A percentile compares a stretch with the other conserved stretches of the same genome.
These are phyloP conservation scores for Nymphicus hollandicus DNA, from an alignment of 2,113 vertebrate species.

Conservation along the genomic window DNA sequence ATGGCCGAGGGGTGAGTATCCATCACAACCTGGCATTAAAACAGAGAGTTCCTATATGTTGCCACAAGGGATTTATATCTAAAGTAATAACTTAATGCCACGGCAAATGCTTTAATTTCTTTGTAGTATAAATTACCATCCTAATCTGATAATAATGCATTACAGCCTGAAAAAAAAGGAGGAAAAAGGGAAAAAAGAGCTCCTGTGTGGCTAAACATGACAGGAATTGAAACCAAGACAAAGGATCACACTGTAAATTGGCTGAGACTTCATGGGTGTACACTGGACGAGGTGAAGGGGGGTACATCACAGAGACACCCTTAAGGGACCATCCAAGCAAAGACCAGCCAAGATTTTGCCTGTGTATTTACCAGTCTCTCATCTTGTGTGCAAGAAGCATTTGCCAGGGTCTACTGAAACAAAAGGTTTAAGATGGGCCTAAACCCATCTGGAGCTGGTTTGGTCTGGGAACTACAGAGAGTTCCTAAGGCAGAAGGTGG, in stretches of 20 bases:
- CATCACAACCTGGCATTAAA: neutral
- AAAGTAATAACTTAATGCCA: constrained; percentile 14
- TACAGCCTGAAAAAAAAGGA: neutral
- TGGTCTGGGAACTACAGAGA: neutral
- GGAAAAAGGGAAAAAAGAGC: neutral
- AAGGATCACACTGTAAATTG: neutral
- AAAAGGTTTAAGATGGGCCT: neutral
- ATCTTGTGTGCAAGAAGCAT: neutral
- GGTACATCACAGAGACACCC: neutral
- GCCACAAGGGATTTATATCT: constrained; percentile 40
- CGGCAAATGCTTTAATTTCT: constrained; percentile 32
- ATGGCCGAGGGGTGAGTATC: neutral
- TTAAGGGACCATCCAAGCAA: neutral
- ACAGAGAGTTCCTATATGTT: neutral
- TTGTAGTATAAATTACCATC: constrained; percentile 51
- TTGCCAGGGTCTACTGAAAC: neutral
- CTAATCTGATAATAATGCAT: constrained; percentile 47
- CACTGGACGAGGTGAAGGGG: fast-evolving
- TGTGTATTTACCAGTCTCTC: neutral
- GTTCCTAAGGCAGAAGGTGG: neutral
- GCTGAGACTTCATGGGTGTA: neutral
- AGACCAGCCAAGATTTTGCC: neutral
- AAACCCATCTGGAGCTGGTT: neutral
- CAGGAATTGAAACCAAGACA: neutral
- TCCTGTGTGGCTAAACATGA: neutral